Percentiles rank a stretch among this genome's conserved stretches.
phyloP scores from a whole-genome alignment of 2,113 vertebrate genomes.

The Uropsilus gracilis region DNA sequence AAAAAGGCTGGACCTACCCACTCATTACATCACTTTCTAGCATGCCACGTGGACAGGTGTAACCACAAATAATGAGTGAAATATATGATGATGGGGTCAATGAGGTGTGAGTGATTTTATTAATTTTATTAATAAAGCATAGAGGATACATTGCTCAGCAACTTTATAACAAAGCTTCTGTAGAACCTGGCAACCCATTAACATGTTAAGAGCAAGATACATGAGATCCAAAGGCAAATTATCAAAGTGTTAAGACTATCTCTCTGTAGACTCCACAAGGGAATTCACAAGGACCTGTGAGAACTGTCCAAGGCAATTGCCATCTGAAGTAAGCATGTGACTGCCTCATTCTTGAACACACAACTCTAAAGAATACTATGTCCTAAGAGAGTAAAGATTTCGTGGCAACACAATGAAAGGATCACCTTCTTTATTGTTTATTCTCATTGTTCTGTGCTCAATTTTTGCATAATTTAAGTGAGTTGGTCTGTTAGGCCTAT shows the following conservation, averaged over 20 bases:
- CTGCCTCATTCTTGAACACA: neutral
- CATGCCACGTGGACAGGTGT: neutral
- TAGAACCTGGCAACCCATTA: neutral
- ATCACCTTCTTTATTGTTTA: neutral
- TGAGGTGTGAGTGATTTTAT: neutral
- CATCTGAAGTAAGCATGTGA: neutral
- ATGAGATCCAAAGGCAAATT: neutral
- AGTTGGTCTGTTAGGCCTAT: neutral
- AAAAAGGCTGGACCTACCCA: neutral
- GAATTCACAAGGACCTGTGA: neutral
- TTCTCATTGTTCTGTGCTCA: neutral
- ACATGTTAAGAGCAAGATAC: neutral
- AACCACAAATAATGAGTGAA: neutral
- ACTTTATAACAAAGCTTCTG: neutral
- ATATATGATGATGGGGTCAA: neutral
- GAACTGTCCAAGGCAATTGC: neutral
- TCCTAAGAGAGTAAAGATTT: conserved; percentile 31
- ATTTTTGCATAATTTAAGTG: conserved; percentile 60
- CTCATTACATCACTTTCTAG: neutral
- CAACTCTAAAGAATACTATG: neutral
- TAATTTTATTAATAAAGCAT: conserved; percentile 12
- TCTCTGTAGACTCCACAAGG: neutral
- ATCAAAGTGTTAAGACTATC: neutral
- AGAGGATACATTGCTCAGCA: neutral
- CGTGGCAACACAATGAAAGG: neutral